A percentile compares a stretch with the other conserved stretches of the same genome.
phyloP scores from a whole-genome alignment of 2,888 invertebrate genomes.

The Therioaphis trifolii region DNA sequence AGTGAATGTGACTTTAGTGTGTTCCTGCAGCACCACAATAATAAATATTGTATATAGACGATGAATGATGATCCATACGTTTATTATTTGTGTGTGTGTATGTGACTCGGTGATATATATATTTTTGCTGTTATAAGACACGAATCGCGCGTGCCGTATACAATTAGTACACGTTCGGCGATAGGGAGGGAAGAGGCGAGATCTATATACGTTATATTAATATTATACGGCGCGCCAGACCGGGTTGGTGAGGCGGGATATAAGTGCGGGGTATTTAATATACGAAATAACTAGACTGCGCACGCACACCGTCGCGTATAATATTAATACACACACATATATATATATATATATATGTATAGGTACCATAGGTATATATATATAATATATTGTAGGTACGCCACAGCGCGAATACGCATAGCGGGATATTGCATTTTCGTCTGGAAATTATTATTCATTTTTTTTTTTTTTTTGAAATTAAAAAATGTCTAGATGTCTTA shows the following conservation, averaged over 20 bases:
- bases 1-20: too few relatives aligned
- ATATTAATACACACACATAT: slow-evolving; percentile 6
- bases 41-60: too few relatives aligned
- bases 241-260: background rate
- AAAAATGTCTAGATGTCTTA: slow-evolving; percentile 61
- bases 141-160: background rate
- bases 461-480: slow-evolving; percentile 50
- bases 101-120: too few relatives aligned
- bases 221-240: too few relatives aligned
- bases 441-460: slow-evolving; percentile 46
- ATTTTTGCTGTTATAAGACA: background rate
- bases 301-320: background rate
- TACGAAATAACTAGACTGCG: slow-evolving; percentile 36
- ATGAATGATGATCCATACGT: too few relatives aligned
- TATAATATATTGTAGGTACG: background rate
- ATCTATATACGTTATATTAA: too few relatives aligned
- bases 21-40: too few relatives aligned
- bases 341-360: too few relatives aligned
- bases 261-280: background rate
- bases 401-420: background rate
- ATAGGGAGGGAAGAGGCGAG: too few relatives aligned
- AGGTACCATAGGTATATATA: too few relatives aligned
- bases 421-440: slow-evolving; percentile 50
- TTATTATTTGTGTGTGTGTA: too few relatives aligned
- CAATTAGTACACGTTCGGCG: background rate